Base-by-base conservation (phyloP, 2,888 invertebrate species). In the Litoditis marina region DNA sequence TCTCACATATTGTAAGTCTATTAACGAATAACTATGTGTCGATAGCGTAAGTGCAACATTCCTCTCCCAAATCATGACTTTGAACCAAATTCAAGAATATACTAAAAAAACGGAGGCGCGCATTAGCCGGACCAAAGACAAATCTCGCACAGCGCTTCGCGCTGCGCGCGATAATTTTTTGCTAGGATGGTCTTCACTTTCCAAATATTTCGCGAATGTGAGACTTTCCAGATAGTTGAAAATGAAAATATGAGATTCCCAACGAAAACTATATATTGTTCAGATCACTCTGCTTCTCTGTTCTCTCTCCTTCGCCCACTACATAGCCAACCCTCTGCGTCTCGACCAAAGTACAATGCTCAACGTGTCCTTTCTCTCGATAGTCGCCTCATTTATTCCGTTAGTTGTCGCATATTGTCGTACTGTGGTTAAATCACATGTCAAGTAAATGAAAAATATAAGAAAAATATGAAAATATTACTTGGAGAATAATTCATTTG, bases 251-350 rank as follows among this genome's bases (percentile, higher is more conserved):
- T 8, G 25, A 19, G n/a, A 47, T n/a, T 7, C 47, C 7, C 11
- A 39, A 39, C 39, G 11, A n/a, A 39, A 11, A 39, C 11, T 8
- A 47, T 22, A 28, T 22, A 7, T 51, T 27, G 28, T 54, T 31
- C 36, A 58, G 58, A 32, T 52, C 4, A 51, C 60, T 13, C 34
- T 60, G 13, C 25, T 46, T 8, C 46, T 60, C 22, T 60, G 60
- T 31, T 44, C 60, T n/a, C 19, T 30, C 28, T 60, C 60, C 22
- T 60, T 60, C 34, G 60, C 60, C 30, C 60, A 60, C 39, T 60
- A 60, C 27, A 60, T 60, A 31, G 28, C 52, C 60, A 60, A 60
- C 22, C 60, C 60, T 3, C 32, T 60, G 4, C 30, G 31, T 27
- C 39, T 60, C n/a, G 44, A 51, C 34, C 42, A 30, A 30, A 28